Percentiles rank a stretch among this genome's conserved stretches.
phyloP scores from a whole-genome alignment of 2,888 invertebrate genomes.

The Hirtodrosophila histrioides region DNA sequence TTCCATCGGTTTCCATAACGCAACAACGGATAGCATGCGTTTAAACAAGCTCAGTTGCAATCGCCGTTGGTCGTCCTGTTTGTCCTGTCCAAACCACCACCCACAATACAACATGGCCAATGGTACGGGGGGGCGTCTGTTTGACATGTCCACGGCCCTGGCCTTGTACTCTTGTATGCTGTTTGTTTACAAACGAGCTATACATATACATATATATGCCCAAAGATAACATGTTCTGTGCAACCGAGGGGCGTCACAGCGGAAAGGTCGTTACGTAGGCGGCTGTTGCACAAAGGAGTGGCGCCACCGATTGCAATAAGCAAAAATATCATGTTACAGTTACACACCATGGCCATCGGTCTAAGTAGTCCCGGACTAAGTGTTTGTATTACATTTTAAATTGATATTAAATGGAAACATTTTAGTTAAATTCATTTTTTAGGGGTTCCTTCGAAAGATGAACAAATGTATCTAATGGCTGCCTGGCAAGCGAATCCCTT shows the following conservation, averaged over 20 bases:
- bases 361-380: slow-evolving; percentile 29
- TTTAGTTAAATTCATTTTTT: slow-evolving; percentile 20
- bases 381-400: slow-evolving; percentile 61
- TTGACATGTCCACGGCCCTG: slow-evolving; percentile 57
- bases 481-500: too few species aligned
- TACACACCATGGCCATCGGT: slow-evolving; percentile 13
- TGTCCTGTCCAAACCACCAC: slow-evolving; percentile 46
- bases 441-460: too few species aligned
- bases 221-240: slow-evolving; percentile 54
- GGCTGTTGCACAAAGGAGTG: slow-evolving; percentile 63
- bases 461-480: slow-evolving; percentile 10
- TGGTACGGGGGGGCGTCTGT: slow-evolving; percentile 42
- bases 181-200: slow-evolving; percentile 55
- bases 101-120: slow-evolving; percentile 15
- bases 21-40: slow-evolving; percentile 58
- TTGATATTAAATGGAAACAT: slow-evolving; percentile 59
- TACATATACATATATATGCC: slow-evolving; percentile 27
- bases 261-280: slow-evolving; percentile 52
- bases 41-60: slow-evolving; percentile 55
- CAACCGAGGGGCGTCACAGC: slow-evolving; percentile 17
- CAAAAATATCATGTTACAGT: slow-evolving; percentile 59
- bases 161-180: slow-evolving; percentile 51
- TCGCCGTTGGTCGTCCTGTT: slow-evolving; percentile 43
- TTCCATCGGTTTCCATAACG: slow-evolving; percentile 44
- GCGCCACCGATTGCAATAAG: slow-evolving; percentile 58